Evolutionary conservation across 2,113 vertebrate species (phyloP).

Genomic region (Perca fluviatilis): DNA sequence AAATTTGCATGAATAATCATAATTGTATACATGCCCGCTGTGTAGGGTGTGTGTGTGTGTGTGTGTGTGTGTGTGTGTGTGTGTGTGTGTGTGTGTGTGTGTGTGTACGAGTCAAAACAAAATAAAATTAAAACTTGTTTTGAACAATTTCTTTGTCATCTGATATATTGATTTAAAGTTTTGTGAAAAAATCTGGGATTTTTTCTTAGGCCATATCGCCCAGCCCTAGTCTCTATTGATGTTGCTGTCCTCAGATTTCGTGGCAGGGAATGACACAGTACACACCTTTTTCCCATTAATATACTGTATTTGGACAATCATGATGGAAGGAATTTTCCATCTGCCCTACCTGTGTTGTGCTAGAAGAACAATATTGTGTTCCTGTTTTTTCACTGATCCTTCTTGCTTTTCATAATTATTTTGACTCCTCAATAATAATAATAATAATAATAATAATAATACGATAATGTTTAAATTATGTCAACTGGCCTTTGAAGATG

Average conservation of each 20-base stretch:
- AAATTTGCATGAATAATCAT: too few species aligned
- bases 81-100: too few species aligned
- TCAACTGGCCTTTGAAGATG: not conserved
- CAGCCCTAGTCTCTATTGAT: not conserved
- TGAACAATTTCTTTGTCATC: too few species aligned
- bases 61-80: too few species aligned
- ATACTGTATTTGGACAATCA: not conserved
- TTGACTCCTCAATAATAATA: not conserved
- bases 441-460: not conserved
- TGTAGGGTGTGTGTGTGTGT: too few species aligned
- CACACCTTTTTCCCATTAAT: not conserved
- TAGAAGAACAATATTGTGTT: not conserved
- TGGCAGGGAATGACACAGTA: not conserved
- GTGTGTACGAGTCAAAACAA: too few species aligned
- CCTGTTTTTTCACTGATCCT: not conserved
- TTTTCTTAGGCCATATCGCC: too few species aligned
- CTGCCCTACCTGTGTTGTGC: not conserved
- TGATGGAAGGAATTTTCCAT: not conserved
- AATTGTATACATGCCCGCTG: too few species aligned
- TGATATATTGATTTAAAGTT: too few species aligned
- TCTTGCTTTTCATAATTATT: not conserved
- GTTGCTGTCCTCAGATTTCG: not conserved
- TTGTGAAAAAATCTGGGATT: too few species aligned
- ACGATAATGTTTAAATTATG: not conserved
- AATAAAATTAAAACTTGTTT: too few species aligned